Conservation (phyloP, 2,888 invertebrate species). For the Thera obeliscata region DNA sequence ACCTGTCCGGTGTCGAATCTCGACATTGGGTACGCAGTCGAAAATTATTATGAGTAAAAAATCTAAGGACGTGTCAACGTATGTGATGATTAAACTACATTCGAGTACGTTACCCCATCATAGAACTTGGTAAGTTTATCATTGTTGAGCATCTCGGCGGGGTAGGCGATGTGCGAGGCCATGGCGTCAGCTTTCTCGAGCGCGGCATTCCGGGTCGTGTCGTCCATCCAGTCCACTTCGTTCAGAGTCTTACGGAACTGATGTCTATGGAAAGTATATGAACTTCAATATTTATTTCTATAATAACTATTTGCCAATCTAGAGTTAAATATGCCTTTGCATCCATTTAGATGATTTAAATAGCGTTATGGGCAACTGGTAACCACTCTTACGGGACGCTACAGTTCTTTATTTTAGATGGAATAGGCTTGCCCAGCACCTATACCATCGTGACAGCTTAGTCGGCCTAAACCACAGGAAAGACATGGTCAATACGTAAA, state of each 20-base stretch:
- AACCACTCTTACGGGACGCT: too few species aligned
- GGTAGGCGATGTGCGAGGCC: slow-evolving; percentile 96
- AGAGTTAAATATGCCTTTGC: too few species aligned
- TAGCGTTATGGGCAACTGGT: too few species aligned
- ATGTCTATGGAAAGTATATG: slow-evolving; percentile 59
- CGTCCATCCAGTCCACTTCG: slow-evolving; percentile 97
- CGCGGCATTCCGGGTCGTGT: slow-evolving; percentile 89
- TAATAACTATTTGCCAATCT: neutral
- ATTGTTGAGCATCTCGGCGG: slow-evolving; percentile 93
- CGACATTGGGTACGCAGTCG: too few species aligned
- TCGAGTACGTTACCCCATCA: slow-evolving; percentile 76
- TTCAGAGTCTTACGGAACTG: slow-evolving; percentile 92
- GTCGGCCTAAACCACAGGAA: too few species aligned
- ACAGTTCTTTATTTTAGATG: too few species aligned
- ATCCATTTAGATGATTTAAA: too few species aligned
- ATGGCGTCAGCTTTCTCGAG: slow-evolving; percentile 92
- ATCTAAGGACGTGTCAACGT: neutral
- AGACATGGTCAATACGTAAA: too few species aligned
- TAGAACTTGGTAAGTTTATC: slow-evolving; percentile 92
- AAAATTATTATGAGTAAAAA: neutral
- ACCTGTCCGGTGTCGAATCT: too few species aligned
- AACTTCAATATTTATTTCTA: neutral
- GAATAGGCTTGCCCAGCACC: too few species aligned
- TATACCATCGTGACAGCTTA: too few species aligned
- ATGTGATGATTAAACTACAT: neutral